Evolutionary conservation across 2,888 invertebrate genomes (phyloP), one percentile per base, ranked within the genome.

Genomic region (Seira ritae): DNA sequence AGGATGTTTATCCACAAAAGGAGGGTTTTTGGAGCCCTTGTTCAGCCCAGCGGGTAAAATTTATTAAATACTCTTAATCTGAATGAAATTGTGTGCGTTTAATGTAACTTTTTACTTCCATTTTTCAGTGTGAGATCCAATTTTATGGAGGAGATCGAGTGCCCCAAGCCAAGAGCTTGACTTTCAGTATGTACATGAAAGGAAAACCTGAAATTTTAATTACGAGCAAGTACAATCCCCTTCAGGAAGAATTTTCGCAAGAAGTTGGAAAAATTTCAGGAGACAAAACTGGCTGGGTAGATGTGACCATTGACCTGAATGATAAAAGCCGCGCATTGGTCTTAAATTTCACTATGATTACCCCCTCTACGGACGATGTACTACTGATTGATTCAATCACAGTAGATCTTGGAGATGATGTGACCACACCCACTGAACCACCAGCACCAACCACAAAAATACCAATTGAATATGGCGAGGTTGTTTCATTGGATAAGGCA

Each of bases 11-110:
- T 60, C 68, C 76, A 12, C 4, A 12, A 4, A 22, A 10, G 15
- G 4, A 55, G 42, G 76, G 76, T 12, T 77, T 77, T 37, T 79
- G 70, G 70, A 71, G 65, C 10, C 71, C 79, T 15, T 71, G 79
- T 15, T 1, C 22, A 0, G 68, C 67, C 12, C 62, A 73, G n/a
- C n/a, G n/a, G n/a, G n/a, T n/a, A n/a, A n/a, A n/a, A n/a, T n/a
- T n/a, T n/a, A 72, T 12, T 22, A n/a, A n/a, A n/a, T n/a, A n/a
- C n/a, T n/a, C n/a, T n/a, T n/a, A n/a, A n/a, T n/a, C n/a, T n/a
- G n/a, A n/a, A n/a, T n/a, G n/a, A n/a, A n/a, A n/a, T n/a, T n/a
- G n/a, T n/a, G n/a, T n/a, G n/a, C n/a, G n/a, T n/a, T n/a, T n/a
- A n/a, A n/a, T n/a, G n/a, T n/a, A n/a, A n/a, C n/a, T n/a, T n/a